Conservation (phyloP, 2,888 invertebrate species). For the Pocota personata region DNA sequence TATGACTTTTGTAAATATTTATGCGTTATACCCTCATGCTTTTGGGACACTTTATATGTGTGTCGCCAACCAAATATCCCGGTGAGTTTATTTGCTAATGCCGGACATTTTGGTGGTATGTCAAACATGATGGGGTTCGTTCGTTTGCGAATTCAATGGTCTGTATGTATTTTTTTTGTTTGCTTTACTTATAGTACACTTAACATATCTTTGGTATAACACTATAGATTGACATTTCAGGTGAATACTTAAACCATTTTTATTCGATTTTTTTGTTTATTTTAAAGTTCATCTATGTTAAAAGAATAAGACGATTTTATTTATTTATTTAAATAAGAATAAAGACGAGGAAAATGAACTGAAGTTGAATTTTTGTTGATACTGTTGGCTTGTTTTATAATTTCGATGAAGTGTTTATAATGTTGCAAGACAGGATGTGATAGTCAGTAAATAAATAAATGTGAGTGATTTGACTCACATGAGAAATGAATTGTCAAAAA, state of each 20-base stretch:
- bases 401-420: background rate
- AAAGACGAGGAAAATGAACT: background rate
- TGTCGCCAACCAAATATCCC: slow-evolving; percentile 91
- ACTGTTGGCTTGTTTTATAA: background rate
- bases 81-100: slow-evolving; percentile 90
- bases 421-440: background rate
- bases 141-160: slow-evolving; percentile 20
- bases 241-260: slow-evolving; percentile 50
- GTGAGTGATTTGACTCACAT: too few relatives aligned
- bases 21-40: slow-evolving; percentile 86
- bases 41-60: slow-evolving; percentile 90
- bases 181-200: slow-evolving; percentile 44
- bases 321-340: background rate
- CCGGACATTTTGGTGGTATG: slow-evolving; percentile 88
- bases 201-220: slow-evolving; percentile 67
- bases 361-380: background rate
- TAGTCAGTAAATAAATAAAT: background rate
- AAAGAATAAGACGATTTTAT: background rate
- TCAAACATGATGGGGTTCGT: slow-evolving; percentile 84
- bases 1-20: slow-evolving; percentile 82
- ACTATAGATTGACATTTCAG: slow-evolving; percentile 9
- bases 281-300: background rate
- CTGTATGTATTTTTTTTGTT: slow-evolving; percentile 10
- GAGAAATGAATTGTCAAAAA: too few relatives aligned
- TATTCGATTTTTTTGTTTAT: background rate